phyloP scores from a whole-genome alignment of 2,113 vertebrate genomes.

The Alethe castanea region DNA sequence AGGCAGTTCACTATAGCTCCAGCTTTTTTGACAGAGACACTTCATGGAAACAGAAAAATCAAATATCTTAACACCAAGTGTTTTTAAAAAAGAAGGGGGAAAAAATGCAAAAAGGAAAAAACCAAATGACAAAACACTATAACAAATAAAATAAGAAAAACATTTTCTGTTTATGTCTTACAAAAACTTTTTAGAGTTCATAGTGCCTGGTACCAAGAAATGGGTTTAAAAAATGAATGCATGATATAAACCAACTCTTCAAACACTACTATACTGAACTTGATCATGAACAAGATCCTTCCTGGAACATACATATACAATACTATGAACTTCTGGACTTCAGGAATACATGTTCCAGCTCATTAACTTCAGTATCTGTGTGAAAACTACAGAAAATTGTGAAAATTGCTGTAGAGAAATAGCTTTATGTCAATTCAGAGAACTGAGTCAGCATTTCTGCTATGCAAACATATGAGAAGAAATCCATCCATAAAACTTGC shows the following conservation, averaged over 20 bases:
- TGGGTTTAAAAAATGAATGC: not conserved
- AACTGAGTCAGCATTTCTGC: not conserved
- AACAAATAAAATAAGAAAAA: not conserved
- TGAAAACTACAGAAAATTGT: not conserved
- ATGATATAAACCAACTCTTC: not conserved
- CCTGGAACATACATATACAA: not conserved
- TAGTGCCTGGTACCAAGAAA: not conserved
- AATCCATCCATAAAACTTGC: not conserved
- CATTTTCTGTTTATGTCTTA: not conserved
- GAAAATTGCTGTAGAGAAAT: not conserved
- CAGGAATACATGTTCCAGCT: not conserved
- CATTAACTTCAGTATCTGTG: not conserved
- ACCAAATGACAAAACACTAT: accelerated
- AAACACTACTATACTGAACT: not conserved
- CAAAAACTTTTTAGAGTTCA: not conserved
- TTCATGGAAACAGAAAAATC: not conserved
- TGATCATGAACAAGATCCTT: not conserved
- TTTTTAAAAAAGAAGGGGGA: not conserved
- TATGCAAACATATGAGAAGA: not conserved
- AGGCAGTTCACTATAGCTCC: not conserved
- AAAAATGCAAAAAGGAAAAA: not conserved
- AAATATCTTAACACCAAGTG: not conserved
- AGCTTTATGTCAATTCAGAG: not conserved
- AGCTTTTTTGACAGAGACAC: not conserved
- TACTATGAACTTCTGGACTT: not conserved